phyloP scores from a whole-genome alignment of 2,113 vertebrate genomes.

The Odocoileus virginianus region DNA sequence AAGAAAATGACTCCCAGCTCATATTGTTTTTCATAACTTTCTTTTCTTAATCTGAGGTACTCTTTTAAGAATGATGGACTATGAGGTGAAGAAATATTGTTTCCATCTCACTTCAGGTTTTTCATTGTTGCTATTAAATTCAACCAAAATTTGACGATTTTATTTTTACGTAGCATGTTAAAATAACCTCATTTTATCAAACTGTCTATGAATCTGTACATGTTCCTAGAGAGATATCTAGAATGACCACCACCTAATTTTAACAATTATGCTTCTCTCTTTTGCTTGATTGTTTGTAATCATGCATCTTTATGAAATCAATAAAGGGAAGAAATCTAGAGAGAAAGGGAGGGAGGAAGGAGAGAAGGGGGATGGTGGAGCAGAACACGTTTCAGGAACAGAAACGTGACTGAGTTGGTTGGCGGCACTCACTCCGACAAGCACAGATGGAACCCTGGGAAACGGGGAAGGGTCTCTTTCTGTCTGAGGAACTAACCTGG shows the following conservation, averaged over 20 bases:
- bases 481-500: not conserved
- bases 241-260: not conserved
- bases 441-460: not conserved
- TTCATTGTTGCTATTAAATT: not conserved
- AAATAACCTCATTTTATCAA: not conserved
- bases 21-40: not conserved
- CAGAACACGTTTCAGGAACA: not conserved
- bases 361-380: not conserved
- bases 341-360: fast-evolving
- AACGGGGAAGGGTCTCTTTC: not conserved
- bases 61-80: not conserved
- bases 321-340: not conserved
- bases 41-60: not conserved
- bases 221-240: not conserved
- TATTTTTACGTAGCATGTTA: not conserved
- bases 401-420: not conserved
- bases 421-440: not conserved
- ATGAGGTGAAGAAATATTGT: not conserved
- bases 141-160: not conserved
- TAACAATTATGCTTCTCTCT: not conserved
- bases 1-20: not conserved
- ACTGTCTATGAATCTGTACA: not conserved
- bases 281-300: not conserved
- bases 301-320: not conserved
- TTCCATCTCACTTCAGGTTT: not conserved